These are phyloP conservation scores for Anolis carolinensis DNA, from an alignment of 2,113 vertebrate species.

Conservation along the genomic window DNA sequence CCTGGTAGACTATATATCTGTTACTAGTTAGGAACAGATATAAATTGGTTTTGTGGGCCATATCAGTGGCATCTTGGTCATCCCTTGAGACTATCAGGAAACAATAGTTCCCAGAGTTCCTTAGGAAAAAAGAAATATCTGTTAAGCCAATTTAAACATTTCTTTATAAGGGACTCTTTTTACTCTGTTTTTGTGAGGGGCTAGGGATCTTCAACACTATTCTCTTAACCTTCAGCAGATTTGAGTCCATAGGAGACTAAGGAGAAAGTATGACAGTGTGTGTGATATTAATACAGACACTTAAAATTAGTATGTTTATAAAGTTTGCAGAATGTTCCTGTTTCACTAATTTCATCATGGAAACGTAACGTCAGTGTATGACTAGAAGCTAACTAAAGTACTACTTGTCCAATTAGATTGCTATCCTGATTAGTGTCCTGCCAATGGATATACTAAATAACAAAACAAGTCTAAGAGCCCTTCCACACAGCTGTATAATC, in stretches of 20 bases:
- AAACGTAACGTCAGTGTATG: neutral
- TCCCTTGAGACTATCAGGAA: neutral
- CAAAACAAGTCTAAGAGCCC: neutral
- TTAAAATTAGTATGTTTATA: neutral
- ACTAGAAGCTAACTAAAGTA: neutral
- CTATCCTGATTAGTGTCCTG: neutral
- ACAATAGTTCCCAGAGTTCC: neutral
- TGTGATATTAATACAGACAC: too few species aligned
- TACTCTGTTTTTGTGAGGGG: neutral
- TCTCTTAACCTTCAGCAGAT: neutral
- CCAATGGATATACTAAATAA: neutral
- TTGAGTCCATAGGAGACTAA: neutral
- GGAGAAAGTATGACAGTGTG: neutral
- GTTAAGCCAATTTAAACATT: neutral
- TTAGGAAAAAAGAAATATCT: neutral
- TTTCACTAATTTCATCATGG: neutral
- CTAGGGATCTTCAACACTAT: neutral
- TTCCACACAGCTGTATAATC: neutral
- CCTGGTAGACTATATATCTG: neutral
- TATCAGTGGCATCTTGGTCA: neutral
- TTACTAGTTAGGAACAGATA: neutral
- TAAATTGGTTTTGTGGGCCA: neutral
- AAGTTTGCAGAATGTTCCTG: neutral
- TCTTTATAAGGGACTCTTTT: neutral
- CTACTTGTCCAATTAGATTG: neutral